Evolutionary conservation across 1,140 invertebrate species (phyloP).

Genomic region (Leptinotarsa undecemlineata): DNA sequence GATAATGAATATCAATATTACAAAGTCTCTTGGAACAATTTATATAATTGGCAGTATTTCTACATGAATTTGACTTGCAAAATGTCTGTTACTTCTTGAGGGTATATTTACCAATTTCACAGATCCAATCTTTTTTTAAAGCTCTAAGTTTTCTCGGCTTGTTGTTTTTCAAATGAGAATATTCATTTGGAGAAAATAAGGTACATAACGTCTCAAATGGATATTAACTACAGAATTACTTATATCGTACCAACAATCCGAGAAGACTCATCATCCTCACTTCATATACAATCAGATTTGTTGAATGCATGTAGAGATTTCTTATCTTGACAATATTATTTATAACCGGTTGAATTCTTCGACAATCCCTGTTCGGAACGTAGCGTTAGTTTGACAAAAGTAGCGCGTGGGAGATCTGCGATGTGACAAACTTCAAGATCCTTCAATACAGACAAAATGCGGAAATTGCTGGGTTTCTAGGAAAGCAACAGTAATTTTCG

Average conservation of each 20-base stretch:
- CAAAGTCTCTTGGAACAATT: not conserved
- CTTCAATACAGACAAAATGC: constrained; percentile 21
- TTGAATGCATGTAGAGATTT: no score
- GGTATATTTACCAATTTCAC: not conserved
- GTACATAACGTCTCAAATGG: no score
- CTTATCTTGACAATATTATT: constrained; percentile 28
- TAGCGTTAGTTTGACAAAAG: constrained; percentile 27
- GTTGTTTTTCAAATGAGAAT: no score
- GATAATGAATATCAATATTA: not conserved
- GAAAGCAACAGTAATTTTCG: no score
- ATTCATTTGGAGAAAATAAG: no score
- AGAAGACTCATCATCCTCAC: no score
- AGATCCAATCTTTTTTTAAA: not conserved
- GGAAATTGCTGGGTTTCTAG: constrained; percentile 9
- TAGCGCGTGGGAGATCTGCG: constrained; percentile 29
- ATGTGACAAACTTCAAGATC: constrained; percentile 21
- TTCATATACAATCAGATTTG: no score
- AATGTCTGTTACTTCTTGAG: not conserved
- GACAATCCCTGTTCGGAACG: constrained; percentile 30
- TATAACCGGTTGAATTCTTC: constrained; percentile 30
- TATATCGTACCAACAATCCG: no score
- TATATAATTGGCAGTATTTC: not conserved
- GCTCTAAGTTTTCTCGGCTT: no score
- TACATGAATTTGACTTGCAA: not conserved
- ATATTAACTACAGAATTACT: no score